phyloP scores from a whole-genome alignment of 1,140 invertebrate genomes.

The Latrodectus geometricus region DNA sequence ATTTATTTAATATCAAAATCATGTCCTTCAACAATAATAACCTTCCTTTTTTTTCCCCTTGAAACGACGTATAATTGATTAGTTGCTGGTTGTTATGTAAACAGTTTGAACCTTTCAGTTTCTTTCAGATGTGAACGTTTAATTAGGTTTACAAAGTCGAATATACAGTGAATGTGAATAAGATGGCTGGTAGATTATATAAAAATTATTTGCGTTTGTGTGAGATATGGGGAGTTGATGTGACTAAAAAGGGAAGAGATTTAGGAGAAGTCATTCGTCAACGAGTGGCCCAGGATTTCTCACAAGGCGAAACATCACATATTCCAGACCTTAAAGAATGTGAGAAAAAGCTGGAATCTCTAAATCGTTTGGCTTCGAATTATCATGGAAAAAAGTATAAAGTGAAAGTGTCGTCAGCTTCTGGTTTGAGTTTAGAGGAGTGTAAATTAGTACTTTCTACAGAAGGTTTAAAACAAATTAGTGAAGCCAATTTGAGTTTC shows the following conservation, averaged over 20 bases:
- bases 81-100: no score
- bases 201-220: conserved; percentile 79
- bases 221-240: conserved; percentile 83
- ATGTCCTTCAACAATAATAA: no score
- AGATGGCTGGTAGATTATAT: conserved; percentile 57
- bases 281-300: conserved; percentile 77
- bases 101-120: no score
- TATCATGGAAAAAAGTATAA: conserved; percentile 76
- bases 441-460: conserved; percentile 79
- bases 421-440: conserved; percentile 77
- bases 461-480: conserved; percentile 77
- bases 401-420: conserved; percentile 74
- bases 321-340: conserved; percentile 73
- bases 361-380: conserved; percentile 79
- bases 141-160: no score
- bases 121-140: no score
- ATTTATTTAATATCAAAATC: no score
- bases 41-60: no score
- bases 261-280: conserved; percentile 80
- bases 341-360: conserved; percentile 75
- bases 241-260: conserved; percentile 81
- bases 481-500: conserved; percentile 66
- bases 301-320: conserved; percentile 73
- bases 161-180: no score
- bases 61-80: no score